A percentile compares a stretch with the other conserved stretches of the same genome.
These are phyloP conservation scores for Lepisosteus osseus DNA, from an alignment of 2,113 vertebrate species.

Conservation along the genomic window DNA sequence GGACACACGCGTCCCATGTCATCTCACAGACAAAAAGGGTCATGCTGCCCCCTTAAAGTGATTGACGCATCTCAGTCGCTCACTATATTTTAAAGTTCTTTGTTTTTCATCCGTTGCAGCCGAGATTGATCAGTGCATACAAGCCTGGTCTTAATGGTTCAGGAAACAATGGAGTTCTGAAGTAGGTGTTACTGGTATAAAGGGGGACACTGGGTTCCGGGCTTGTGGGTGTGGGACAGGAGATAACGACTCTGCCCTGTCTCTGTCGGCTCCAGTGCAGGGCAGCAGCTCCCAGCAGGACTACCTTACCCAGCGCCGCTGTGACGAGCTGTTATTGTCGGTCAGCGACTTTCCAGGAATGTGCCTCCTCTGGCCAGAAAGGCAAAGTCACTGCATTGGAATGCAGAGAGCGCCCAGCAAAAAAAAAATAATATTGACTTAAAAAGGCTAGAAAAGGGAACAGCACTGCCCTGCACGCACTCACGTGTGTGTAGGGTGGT, in stretches of 20 bases:
- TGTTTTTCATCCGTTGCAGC: too few relatives aligned
- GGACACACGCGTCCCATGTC: too few relatives aligned
- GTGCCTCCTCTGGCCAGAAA: slow-evolving; percentile 54
- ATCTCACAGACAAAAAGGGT: too few relatives aligned
- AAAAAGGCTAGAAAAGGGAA: slow-evolving; percentile 59
- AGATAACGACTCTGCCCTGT: background rate
- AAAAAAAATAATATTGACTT: slow-evolving; percentile 61
- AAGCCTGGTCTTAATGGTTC: too few relatives aligned
- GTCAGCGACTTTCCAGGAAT: slow-evolving; percentile 62
- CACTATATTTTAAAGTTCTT: too few relatives aligned
- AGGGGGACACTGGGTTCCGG: too few relatives aligned
- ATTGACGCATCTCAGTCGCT: too few relatives aligned
- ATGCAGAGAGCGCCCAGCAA: slow-evolving; percentile 54
- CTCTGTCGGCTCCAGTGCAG: background rate
- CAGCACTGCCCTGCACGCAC: slow-evolving; percentile 1
- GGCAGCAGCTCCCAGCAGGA: slow-evolving; percentile 7
- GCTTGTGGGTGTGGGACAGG: background rate
- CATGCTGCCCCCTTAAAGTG: too few relatives aligned
- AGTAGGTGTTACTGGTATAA: too few relatives aligned
- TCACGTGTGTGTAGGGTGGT: background rate
- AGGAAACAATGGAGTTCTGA: too few relatives aligned
- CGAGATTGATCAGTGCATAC: too few relatives aligned
- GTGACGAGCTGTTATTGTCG: slow-evolving; percentile 52
- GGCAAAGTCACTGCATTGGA: slow-evolving; percentile 64
- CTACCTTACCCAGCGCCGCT: slow-evolving; percentile 9